Conservation (phyloP, 2,888 invertebrate genomes). For the Zygothrica quintamaculata region DNA sequence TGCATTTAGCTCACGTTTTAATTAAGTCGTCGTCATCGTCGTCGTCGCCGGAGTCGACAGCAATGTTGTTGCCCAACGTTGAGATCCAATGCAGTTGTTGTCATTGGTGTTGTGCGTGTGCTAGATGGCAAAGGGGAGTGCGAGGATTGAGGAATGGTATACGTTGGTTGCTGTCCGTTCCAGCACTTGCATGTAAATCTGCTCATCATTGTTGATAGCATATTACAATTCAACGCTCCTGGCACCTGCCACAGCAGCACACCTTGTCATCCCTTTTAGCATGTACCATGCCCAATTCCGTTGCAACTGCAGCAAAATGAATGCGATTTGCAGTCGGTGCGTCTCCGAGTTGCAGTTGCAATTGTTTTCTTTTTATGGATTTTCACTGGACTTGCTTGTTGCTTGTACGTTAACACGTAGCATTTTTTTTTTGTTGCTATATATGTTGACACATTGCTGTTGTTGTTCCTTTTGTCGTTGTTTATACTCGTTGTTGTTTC, state of each 20-base stretch:
- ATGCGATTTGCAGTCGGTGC: slow-evolving; percentile 82
- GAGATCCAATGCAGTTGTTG: slow-evolving; percentile 29
- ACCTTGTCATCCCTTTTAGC: background rate
- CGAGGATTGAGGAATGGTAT: slow-evolving; percentile 12
- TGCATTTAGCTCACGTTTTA: slow-evolving; percentile 81
- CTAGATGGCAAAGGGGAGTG: slow-evolving; percentile 29
- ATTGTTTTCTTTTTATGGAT: slow-evolving; percentile 71
- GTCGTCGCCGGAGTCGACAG: slow-evolving; percentile 14
- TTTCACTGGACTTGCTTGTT: slow-evolving; percentile 55
- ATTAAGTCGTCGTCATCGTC: slow-evolving; percentile 73
- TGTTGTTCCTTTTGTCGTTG: slow-evolving; percentile 26
- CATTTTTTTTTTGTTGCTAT: slow-evolving; percentile 49
- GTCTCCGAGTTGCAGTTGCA: slow-evolving; percentile 62
- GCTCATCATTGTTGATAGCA: slow-evolving; percentile 82
- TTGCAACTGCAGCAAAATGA: slow-evolving; percentile 61
- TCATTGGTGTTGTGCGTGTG: slow-evolving; percentile 31
- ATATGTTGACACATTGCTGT: slow-evolving; percentile 48
- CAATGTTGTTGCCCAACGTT: slow-evolving; percentile 14
- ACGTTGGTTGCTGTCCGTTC: slow-evolving; percentile 28
- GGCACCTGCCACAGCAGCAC: slow-evolving; percentile 31
- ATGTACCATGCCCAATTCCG: background rate
- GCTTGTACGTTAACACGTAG: slow-evolving; percentile 67
- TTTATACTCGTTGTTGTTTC: slow-evolving; percentile 23
- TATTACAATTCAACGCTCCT: slow-evolving; percentile 70
- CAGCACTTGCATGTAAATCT: slow-evolving; percentile 82